Evolutionary conservation across 1,140 invertebrate genomes (phyloP).

Genomic region (honey bee (Apis mellifera)): DNA sequence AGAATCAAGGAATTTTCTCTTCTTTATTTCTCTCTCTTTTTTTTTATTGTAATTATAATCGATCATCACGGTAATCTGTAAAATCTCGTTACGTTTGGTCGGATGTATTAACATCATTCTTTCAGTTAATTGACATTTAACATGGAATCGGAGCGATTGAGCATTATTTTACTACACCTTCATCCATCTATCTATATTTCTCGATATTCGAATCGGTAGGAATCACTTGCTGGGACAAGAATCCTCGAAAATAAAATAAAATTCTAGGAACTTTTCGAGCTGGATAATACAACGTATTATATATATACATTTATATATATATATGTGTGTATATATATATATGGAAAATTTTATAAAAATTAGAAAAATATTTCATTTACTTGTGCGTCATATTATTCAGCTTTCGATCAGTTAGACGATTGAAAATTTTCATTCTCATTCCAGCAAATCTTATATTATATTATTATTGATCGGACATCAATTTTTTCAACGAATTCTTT

Average conservation of each 20-base stretch:
- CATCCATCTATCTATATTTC: too few relatives aligned
- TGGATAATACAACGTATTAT: not conserved
- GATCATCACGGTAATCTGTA: not conserved
- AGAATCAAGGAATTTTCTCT: constrained; percentile 14
- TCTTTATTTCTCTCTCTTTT: too few relatives aligned
- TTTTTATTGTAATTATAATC: too few relatives aligned
- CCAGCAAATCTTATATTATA: not conserved
- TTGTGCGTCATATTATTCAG: not conserved
- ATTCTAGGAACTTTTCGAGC: not conserved
- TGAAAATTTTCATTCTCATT: not conserved
- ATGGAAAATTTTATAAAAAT: constrained; percentile 2
- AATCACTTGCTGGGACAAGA: not conserved
- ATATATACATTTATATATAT: not conserved
- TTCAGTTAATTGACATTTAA: too few relatives aligned
- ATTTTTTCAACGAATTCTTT: not conserved
- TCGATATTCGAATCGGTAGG: too few relatives aligned
- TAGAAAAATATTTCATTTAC: not conserved
- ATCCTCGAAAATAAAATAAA: not conserved
- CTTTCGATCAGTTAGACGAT: not conserved
- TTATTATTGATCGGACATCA: too few relatives aligned
- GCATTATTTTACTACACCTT: too few relatives aligned
- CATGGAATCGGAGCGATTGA: too few relatives aligned
- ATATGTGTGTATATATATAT: not conserved
- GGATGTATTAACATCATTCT: too few relatives aligned
- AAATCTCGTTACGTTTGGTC: not conserved